Conservation (phyloP, 2,113 vertebrate genomes). For the Eptatretus burgeri region DNA sequence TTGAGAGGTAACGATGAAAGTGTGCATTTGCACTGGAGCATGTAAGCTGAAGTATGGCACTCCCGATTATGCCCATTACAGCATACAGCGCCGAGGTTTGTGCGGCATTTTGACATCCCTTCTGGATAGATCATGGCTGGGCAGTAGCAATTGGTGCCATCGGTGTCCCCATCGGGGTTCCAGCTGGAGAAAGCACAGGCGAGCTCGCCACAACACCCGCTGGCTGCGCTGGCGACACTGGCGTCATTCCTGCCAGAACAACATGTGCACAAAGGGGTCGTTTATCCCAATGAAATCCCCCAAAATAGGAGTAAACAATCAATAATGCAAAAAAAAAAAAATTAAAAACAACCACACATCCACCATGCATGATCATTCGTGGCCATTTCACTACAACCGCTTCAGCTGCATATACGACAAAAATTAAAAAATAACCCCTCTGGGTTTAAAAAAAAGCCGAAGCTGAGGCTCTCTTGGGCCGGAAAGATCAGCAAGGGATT, state of each 20-base stretch:
- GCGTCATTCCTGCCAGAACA: conserved; percentile 1
- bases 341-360: not conserved
- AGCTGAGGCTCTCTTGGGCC: too few relatives aligned
- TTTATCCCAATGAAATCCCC: not conserved
- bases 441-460: not conserved
- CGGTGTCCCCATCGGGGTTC: conserved; percentile 4
- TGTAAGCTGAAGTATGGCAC: too few relatives aligned
- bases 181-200: conserved; percentile 1
- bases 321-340: not conserved
- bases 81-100: too few relatives aligned
- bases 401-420: not conserved
- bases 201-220: not conserved
- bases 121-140: not conserved
- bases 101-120: too few relatives aligned
- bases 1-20: too few relatives aligned
- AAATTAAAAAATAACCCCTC: not conserved
- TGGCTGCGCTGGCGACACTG: not conserved
- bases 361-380: not conserved
- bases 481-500: too few relatives aligned
- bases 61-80: too few relatives aligned
- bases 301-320: not conserved
- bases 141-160: not conserved
- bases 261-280: not conserved
- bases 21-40: too few relatives aligned
- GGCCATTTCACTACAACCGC: not conserved